Percentiles rank a stretch among this genome's conserved stretches.
phyloP scores from a whole-genome alignment of 2,797 vertebrate genomes.

The Mastacembelus armatus region DNA sequence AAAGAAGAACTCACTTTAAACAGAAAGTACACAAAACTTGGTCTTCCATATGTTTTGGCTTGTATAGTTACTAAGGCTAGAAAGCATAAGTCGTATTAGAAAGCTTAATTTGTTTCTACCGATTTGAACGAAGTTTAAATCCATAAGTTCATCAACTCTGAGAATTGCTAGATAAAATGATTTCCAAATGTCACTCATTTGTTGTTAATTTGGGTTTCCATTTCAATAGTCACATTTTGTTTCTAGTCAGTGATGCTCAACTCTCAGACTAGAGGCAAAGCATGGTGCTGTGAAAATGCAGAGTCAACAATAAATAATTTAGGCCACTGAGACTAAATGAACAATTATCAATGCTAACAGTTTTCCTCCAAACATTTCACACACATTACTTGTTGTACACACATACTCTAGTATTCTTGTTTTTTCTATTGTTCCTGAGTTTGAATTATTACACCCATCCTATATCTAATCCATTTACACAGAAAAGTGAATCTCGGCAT shows the following conservation, averaged over 20 bases:
- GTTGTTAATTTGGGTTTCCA: constrained; percentile 7
- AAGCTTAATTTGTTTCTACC: constrained; percentile 24
- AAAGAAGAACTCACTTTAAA: constrained; percentile 18
- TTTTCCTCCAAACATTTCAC: constrained; percentile 39
- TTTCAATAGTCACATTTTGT: constrained; percentile 8
- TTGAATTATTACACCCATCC: constrained; percentile 25
- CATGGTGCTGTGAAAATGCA: constrained; percentile 40
- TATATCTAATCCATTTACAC: constrained; percentile 47
- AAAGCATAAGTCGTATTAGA: constrained; percentile 17
- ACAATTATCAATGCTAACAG: constrained; percentile 53
- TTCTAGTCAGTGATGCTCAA: constrained; percentile 13
- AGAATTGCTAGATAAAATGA: constrained; percentile 13
- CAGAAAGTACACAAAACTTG: constrained; percentile 20
- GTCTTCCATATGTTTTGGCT: constrained; percentile 53
- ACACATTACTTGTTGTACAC: constrained; percentile 34
- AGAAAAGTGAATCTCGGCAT: constrained; percentile 62
- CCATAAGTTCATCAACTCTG: constrained; percentile 12
- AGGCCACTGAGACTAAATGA: constrained; percentile 32
- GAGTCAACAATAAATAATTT: constrained; percentile 46
- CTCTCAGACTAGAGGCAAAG: constrained; percentile 33
- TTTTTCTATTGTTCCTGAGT: constrained; percentile 35
- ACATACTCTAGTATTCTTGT: constrained; percentile 13
- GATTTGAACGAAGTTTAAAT: constrained; percentile 26
- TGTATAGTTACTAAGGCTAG: constrained; percentile 44
- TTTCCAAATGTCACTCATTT: constrained; percentile 52